Percentiles rank a stretch among this genome's conserved stretches.
Conservation (phyloP, 1,140 invertebrate genomes). For the Zaprionus taronus region DNA sequence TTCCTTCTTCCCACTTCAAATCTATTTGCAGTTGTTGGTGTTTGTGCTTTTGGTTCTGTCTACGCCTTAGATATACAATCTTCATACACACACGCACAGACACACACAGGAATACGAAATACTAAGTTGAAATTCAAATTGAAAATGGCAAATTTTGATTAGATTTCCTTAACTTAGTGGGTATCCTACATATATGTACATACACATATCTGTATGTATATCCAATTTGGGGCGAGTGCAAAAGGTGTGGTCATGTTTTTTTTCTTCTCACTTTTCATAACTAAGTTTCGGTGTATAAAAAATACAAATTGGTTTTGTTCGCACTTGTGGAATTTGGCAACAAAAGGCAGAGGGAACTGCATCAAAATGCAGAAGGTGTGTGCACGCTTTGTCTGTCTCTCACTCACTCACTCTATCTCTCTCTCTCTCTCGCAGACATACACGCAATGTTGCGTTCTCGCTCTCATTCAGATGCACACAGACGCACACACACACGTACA, state of each 20-base stretch:
- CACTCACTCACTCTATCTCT: conserved; percentile 9
- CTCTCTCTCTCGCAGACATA: conserved; percentile 25
- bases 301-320: conserved; percentile 43
- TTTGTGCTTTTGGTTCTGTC: conserved; percentile 9
- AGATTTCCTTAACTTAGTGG: conserved; percentile 13
- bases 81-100: conserved; percentile 5
- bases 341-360: conserved; percentile 37
- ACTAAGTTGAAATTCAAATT: background rate
- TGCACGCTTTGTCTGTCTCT: conserved; percentile 5
- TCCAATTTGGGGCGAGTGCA: background rate
- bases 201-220: conserved; percentile 2
- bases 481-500: background rate
- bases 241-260: background rate
- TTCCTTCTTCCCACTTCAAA: background rate
- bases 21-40: conserved; percentile 9
- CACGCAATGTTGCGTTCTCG: conserved; percentile 16
- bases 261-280: background rate
- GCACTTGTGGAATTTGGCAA: conserved; percentile 47
- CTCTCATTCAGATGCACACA: background rate
- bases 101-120: background rate
- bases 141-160: conserved; percentile 2
- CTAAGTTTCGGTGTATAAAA: conserved; percentile 24
- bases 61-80: conserved; percentile 7
- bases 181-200: background rate
- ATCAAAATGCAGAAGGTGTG: conserved; percentile 11